These are phyloP conservation scores for Chelonus formosanus DNA, from an alignment of 2,888 invertebrate species.

Conservation along the genomic window DNA sequence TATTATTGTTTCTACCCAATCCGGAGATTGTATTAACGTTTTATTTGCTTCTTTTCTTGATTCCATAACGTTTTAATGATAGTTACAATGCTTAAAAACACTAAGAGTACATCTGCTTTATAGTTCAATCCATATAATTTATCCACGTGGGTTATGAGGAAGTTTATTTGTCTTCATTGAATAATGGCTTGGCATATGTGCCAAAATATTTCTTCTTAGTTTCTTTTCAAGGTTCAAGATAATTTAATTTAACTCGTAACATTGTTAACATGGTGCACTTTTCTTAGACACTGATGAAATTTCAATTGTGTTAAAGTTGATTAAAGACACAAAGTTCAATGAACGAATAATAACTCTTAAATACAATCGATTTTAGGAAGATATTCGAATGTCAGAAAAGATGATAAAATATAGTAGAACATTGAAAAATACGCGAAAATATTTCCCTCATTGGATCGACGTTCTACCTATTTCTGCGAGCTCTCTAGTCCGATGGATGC, in stretches of 20 bases:
- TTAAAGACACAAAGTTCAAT: no score
- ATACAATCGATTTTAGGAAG: no score
- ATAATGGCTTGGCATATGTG: conserved; percentile 10
- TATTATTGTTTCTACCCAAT: conserved; percentile 42
- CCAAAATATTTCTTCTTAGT: background rate
- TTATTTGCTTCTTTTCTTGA: conserved; percentile 5
- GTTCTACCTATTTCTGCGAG: conserved; percentile 50
- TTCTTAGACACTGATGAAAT: no score
- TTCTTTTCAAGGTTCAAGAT: no score
- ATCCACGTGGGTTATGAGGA: conserved; percentile 9
- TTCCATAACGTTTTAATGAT: conserved; percentile 13
- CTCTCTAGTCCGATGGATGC: conserved; percentile 41
- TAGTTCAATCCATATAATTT: conserved; percentile 9
- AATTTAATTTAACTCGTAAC: no score
- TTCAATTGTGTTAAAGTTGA: no score
- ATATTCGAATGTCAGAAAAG: no score
- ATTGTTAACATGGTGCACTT: no score
- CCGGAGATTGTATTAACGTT: conserved; percentile 26
- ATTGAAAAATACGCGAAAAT: no score
- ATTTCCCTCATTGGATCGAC: background rate
- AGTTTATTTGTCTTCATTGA: background rate
- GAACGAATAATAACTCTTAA: no score
- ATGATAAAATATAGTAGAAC: no score
- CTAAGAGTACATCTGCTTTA: background rate
- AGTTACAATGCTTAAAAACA: background rate